Evolutionary conservation across 2,113 vertebrate genomes (phyloP).

Genomic region (Nothocercus julius): DNA sequence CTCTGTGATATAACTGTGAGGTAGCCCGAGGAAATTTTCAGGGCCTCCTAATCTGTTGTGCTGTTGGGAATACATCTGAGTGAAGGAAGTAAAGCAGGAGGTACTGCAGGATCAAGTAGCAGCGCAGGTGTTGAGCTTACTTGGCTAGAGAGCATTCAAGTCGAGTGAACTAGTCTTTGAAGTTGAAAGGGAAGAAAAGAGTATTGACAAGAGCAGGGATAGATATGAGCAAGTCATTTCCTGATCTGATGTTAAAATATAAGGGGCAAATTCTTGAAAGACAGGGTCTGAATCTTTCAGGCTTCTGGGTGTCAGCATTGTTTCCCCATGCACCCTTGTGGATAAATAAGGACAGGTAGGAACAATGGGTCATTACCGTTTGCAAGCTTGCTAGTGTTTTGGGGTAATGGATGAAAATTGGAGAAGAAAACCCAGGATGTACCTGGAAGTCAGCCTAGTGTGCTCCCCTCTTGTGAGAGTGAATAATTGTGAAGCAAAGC

Average conservation of each 20-base stretch:
- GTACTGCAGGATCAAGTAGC: not conserved
- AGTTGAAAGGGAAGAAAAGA: not conserved
- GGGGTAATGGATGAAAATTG: not conserved
- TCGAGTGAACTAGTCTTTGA: not conserved
- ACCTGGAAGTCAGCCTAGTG: not conserved
- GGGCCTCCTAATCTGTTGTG: not conserved
- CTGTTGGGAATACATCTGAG: not conserved
- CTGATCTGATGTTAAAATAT: not conserved
- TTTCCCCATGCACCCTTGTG: not conserved
- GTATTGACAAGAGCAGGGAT: not conserved
- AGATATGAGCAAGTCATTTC: not conserved
- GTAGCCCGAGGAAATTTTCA: not conserved
- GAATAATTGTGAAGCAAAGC: not conserved
- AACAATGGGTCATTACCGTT: not conserved
- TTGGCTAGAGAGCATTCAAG: not conserved
- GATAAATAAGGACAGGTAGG: not conserved
- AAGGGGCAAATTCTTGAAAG: not conserved
- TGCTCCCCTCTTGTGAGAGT: not conserved
- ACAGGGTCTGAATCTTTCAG: not conserved
- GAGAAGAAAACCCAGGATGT: not conserved
- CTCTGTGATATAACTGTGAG: not conserved
- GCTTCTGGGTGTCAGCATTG: not conserved
- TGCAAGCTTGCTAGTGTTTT: not conserved
- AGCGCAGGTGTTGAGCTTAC: accelerated
- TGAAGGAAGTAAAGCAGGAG: not conserved